These are phyloP conservation scores for Leptinotarsa juncta DNA, from an alignment of 2,888 invertebrate genomes.

Conservation along the genomic window DNA sequence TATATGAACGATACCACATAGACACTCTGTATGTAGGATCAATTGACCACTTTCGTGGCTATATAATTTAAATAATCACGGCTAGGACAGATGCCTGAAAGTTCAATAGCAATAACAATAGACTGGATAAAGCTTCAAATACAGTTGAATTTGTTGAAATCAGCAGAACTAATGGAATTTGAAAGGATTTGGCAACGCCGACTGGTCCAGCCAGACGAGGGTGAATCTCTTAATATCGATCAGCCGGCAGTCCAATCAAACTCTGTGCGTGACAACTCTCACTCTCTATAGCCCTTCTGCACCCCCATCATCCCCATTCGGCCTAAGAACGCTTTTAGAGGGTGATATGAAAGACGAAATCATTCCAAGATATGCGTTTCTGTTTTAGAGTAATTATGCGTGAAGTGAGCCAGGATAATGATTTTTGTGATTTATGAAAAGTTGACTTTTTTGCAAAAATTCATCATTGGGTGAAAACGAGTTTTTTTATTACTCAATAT, in stretches of 20 bases:
- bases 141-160: not conserved
- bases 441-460: no score
- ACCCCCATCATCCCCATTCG: conserved; percentile 52
- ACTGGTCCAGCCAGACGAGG: conserved; percentile 59
- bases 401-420: not conserved
- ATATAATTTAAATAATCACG: no score
- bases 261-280: conserved; percentile 67
- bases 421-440: not conserved
- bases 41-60: no score
- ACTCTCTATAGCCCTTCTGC: conserved; percentile 59
- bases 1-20: no score
- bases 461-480: no score
- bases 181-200: conserved; percentile 34
- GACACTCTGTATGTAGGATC: no score
- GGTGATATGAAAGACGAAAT: conserved; percentile 28
- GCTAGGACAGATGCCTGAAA: no score
- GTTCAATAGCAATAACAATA: no score
- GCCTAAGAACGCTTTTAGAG: conserved; percentile 36
- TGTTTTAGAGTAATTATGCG: not conserved
- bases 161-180: not conserved
- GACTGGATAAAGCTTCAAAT: no score
- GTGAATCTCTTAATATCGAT: conserved; percentile 66
- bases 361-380: not conserved
- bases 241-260: conserved; percentile 66
- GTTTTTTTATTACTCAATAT: no score